Base-by-base conservation (phyloP, 2,113 vertebrate species). In the Psammodynastes pulverulentus region DNA sequence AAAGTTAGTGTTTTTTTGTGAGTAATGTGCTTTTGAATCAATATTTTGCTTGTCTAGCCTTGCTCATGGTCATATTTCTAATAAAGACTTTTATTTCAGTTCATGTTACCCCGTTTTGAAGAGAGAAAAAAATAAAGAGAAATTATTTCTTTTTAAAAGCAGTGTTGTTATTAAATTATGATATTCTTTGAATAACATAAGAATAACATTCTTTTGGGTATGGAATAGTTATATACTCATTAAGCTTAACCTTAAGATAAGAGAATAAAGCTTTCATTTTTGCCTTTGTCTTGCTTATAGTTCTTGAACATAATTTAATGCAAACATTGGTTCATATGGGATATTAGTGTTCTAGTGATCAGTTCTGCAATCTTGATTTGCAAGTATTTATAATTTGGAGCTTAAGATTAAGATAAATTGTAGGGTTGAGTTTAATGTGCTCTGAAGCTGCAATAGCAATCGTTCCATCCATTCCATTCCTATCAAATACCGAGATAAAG, bases 171-270 rank as follows among this genome's bases (percentile, higher is more conserved):
- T 96, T 96, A 93, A 96, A 92, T 95, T 95, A 95, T 91, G 93
- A 72, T 94, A 91, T 91, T 96, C 87, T 96, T 96, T 96, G 93
- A 62, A 62, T 92, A 95, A 93, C 96, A 90, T 94, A 93, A 95
- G 95, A 95, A 94, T 94, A 46, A 95, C 94, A 95, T 94, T 23
- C 0, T 12, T 90, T 96, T 94, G 88, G 92, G 79, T 96, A 84
- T 92, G 93, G 88, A 94, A 95, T 91, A 97, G 93, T 96, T 96
- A 94, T 95, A 86, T 49, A 94, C 96, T 96, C 94, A 93, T 87
- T 90, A 94, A 94, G 87, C 96, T 97, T 95, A 96, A 96, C 97
- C 96, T 96, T 96, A 96, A 96, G 94, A 96, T 97, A 95, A 94
- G 88, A 15, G 26, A 88, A 92, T 90, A 95, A 91, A 90, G 84